A percentile compares a stretch with the other conserved stretches of the same genome.
Conservation (phyloP, 2,888 invertebrate genomes). For the Apamea epomidion region DNA sequence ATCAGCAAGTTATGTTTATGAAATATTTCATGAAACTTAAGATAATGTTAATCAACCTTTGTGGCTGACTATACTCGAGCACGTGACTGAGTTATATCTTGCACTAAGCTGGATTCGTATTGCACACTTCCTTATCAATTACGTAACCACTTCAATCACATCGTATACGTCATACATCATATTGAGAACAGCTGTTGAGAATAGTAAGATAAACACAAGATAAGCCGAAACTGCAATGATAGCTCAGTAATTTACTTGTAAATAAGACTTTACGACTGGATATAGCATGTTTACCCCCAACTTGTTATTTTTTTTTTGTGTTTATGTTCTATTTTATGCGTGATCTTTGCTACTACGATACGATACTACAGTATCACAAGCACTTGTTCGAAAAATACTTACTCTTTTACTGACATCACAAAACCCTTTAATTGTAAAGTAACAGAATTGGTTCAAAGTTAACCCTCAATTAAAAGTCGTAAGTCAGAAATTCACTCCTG, state of each 20-base stretch:
- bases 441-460: constrained; percentile 45
- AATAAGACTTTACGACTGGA: neutral
- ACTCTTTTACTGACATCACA: constrained; percentile 34
- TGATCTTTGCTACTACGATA: too few relatives aligned
- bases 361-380: neutral
- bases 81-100: constrained; percentile 13
- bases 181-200: constrained; percentile 12
- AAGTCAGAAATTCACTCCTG: constrained; percentile 45
- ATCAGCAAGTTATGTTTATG: too few relatives aligned
- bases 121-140: constrained; percentile 24
- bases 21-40: neutral
- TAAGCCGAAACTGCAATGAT: constrained; percentile 2
- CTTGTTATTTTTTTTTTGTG: too few relatives aligned
- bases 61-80: neutral
- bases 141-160: constrained; percentile 22
- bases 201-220: constrained; percentile 1
- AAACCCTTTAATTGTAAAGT: constrained; percentile 41
- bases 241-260: constrained; percentile 3
- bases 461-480: constrained; percentile 57
- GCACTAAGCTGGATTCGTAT: neutral
- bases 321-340: too few relatives aligned
- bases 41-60: neutral
- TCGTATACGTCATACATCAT: constrained; percentile 35
- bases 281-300: too few relatives aligned
- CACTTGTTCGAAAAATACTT: constrained; percentile 12